phyloP scores from a whole-genome alignment of 2,113 vertebrate genomes.

The Forbesichthys papilliferus region DNA sequence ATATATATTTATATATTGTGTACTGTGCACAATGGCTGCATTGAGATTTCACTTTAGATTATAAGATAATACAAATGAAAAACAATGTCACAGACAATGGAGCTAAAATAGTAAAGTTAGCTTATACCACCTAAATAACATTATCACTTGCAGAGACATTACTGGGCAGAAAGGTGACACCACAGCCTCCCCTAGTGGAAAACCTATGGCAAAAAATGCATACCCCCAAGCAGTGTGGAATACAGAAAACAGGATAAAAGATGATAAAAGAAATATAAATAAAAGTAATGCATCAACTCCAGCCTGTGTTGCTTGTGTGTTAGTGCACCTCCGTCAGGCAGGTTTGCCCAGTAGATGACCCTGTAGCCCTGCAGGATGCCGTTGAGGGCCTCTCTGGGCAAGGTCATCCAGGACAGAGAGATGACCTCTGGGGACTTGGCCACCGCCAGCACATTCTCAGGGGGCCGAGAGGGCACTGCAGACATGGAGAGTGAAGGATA shows the following conservation, averaged over 20 bases:
- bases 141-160: no score
- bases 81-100: background rate
- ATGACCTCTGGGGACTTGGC: slow-evolving; percentile 96
- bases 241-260: background rate
- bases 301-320: background rate
- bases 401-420: slow-evolving; percentile 92
- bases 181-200: slow-evolving; percentile 53
- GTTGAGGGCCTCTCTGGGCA: slow-evolving; percentile 92
- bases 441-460: slow-evolving; percentile 93
- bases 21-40: no score
- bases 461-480: slow-evolving; percentile 92
- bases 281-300: no score
- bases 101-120: background rate
- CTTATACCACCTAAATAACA: no score
- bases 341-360: slow-evolving; percentile 98
- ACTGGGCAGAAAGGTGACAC: background rate
- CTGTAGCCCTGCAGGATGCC: slow-evolving; percentile 97
- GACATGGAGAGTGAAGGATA: slow-evolving; percentile 18
- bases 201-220: background rate
- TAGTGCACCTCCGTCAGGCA: slow-evolving; percentile 94
- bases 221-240: background rate
- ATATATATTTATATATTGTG: no score
- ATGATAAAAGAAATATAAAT: background rate
- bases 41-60: no score
- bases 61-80: background rate